Percentiles rank a stretch among this genome's conserved stretches.
Evolutionary conservation across 23 tunicate genomes (phyloP).

Genomic region (Trididemnum clinides): DNA sequence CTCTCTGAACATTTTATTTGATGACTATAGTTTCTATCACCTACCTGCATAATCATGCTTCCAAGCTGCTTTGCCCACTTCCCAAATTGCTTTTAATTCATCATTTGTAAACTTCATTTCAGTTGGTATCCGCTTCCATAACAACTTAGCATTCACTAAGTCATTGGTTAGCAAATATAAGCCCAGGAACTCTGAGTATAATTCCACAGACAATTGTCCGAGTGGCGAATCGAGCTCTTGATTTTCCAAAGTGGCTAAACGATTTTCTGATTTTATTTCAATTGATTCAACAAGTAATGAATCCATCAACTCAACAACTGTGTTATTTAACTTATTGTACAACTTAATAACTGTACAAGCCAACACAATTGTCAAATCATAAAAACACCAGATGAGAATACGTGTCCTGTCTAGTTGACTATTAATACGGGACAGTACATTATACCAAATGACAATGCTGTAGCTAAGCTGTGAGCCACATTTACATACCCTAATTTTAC

Average conservation of each 20-base stretch:
- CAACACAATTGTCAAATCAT: no score
- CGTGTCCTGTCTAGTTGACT: no score
- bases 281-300: no score
- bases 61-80: slow-evolving; percentile 67
- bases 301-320: no score
- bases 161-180: slow-evolving; percentile 62
- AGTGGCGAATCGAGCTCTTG: slow-evolving; percentile 69
- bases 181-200: slow-evolving; percentile 77
- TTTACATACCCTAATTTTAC: no score
- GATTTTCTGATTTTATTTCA: slow-evolving; percentile 7
- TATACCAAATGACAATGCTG: no score
- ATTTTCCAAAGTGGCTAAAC: slow-evolving; percentile 60
- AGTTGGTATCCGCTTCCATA: slow-evolving; percentile 78
- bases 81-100: slow-evolving; percentile 75
- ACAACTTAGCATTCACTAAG: slow-evolving; percentile 51
- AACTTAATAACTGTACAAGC: no score
- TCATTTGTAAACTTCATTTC: slow-evolving; percentile 39
- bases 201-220: slow-evolving; percentile 50
- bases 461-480: no score
- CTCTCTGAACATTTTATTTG: no score
- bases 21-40: not conserved
- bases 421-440: no score
- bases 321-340: no score
- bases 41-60: slow-evolving; percentile 50
- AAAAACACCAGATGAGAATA: no score